Percentiles rank a stretch among this genome's conserved stretches.
Evolutionary conservation across 2,113 vertebrate species (phyloP).

Genomic region (Ailurus styani): DNA sequence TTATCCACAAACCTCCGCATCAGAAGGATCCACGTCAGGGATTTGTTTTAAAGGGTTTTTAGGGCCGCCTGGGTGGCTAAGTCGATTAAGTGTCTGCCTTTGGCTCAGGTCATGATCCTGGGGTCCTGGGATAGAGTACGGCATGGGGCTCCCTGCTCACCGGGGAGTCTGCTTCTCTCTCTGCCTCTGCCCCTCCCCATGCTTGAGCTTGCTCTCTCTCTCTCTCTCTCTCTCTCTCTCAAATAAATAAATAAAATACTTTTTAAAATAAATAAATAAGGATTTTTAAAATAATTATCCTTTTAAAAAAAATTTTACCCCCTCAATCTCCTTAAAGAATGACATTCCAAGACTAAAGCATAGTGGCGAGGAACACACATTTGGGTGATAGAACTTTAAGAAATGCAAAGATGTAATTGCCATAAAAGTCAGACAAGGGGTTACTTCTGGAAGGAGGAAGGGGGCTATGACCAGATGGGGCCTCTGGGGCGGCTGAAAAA

Average conservation of each 20-base stretch:
- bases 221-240: too few relatives aligned
- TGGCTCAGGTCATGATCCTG: too few relatives aligned
- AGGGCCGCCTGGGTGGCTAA: too few relatives aligned
- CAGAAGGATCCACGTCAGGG: not conserved
- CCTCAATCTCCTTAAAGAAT: not conserved
- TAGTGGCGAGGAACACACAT: not conserved
- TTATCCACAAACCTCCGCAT: not conserved
- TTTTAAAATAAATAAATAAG: too few relatives aligned
- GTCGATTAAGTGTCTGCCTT: too few relatives aligned
- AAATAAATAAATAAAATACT: too few relatives aligned
- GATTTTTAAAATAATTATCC: not conserved
- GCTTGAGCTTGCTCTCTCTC: too few relatives aligned
- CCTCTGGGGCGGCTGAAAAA: not conserved
- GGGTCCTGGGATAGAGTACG: too few relatives aligned
- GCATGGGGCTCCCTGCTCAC: too few relatives aligned
- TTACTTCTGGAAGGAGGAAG: not conserved
- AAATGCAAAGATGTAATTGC: not conserved
- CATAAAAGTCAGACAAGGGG: not conserved
- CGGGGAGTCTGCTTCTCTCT: too few relatives aligned
- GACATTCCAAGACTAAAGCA: not conserved
- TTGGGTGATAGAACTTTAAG: not conserved
- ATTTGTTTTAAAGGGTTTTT: not conserved
- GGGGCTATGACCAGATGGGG: rapidly evolving
- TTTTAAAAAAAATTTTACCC: not conserved
- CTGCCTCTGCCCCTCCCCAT: too few relatives aligned